Base-by-base conservation (phyloP, 2,888 invertebrate genomes). In the Himalopsyche japonica region DNA sequence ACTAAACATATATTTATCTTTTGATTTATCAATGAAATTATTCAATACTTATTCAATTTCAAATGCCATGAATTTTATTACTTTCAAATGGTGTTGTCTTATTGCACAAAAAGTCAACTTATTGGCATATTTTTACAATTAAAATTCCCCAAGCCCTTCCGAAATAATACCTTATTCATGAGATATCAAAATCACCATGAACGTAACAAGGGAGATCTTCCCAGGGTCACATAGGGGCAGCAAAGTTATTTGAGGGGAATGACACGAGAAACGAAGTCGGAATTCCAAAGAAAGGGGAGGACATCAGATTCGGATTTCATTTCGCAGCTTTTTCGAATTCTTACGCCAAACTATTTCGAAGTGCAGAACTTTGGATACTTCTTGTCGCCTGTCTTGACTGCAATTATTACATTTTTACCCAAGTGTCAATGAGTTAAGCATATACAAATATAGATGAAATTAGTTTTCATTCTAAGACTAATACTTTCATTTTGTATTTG, bases 131-230 rank as follows among this genome's bases (percentile, higher is more conserved):
- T 84, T 79, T 76, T 78, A 77, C 43, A 79, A 84, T 82, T 84
- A 79, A 82, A 84, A 84, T 84, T 84, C 82, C 80, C 49, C 18
- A 32, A 47, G 76, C 64, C 32, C 82, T 79, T 79, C 43, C n/a
- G 47, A 43, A 27, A n/a, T 43, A 49, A 80, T 84, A 82, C 82
- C 76, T 82, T 84, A 84, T 84, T 84, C 84, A 84, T 84, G 82
- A 82, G 49, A 76, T 78, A 84, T 81, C 84, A 47, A 80, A 49
- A 43, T 78, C 79, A 70, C 48, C 77, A 64, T 84, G 84, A 84
- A 77, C 34, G 20, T 30, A 30, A 76, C 48, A 43, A 43, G 79
- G 82, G 78, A 57, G 64, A n/a, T 43, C 27, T 37, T 43, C 37
- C 37, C 37, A 43, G 82, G 82, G 82, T 78, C 57, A 47, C 77